Evolutionary conservation across 2,113 vertebrate genomes (phyloP), one percentile per base, ranked within the genome.

Genomic region (Steatornis caripensis): DNA sequence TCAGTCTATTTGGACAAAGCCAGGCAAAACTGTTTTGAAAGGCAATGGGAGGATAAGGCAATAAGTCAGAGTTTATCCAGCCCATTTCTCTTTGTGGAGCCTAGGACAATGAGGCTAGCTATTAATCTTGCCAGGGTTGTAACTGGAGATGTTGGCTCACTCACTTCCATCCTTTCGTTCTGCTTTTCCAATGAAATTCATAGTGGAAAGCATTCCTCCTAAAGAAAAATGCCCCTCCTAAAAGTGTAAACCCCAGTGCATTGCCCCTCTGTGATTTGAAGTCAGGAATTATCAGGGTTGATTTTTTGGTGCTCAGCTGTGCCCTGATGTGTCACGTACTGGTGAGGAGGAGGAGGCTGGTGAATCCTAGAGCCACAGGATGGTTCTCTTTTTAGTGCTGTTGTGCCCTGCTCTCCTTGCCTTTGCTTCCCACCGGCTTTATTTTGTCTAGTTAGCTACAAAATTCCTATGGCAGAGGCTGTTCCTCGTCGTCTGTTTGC

Each of bases 1-100:
- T 95, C 86, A 70, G 57, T 37, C 80, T 93, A 18, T 82, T 90
- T 93, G 76, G 84, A 95, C 89, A 95, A 95, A 92, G 55, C 46
- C 54, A 55, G 84, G 80, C 62, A 76, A 82, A 84, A 93, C 58
- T 82, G 23, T 89, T 96, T 69, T 96, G 86, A 96, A 95, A 97
- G 74, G 89, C 87, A 87, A 62, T 20, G 84, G 91, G 77, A 95
- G 45, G 81, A 87, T 95, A 94, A 95, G 76, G 77, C 69, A 95
- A 24, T 96, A 95, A 96, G 84, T 95, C 84, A 82, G 60, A 58
- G 48, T 84, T 97, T 96, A 97, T 93, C 94, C 91, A 91, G 69
- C 74, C 65, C 5, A 2, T 95, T 96, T 90, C 74, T 94, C 87
- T 95, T 97, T 79, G 74, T 93, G 86, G 87, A 96, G 84, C 91